A percentile compares a stretch with the other conserved stretches of the same genome.
Conservation (phyloP, 2,888 invertebrate species). For the Phortica magna region DNA sequence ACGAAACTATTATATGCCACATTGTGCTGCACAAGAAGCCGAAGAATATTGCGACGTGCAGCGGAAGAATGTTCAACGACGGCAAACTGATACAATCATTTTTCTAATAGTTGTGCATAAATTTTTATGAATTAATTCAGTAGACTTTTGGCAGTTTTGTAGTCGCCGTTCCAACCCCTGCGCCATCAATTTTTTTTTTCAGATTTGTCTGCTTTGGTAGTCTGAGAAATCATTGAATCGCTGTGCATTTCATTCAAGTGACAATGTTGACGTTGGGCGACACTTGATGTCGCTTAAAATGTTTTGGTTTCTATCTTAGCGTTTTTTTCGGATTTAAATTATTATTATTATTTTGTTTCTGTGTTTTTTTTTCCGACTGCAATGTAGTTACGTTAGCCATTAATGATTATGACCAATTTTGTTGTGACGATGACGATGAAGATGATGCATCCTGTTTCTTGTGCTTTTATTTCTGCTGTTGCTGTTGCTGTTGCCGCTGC, state of each 20-base stretch:
- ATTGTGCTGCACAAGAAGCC: background rate
- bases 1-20: background rate
- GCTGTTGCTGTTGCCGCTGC: slow-evolving; percentile 15
- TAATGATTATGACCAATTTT: too few species aligned
- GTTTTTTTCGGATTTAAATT: slow-evolving; percentile 25
- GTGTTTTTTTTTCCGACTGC: background rate
- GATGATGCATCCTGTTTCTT: background rate
- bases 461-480: background rate
- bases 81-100: slow-evolving; percentile 48
- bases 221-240: background rate
- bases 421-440: too few species aligned
- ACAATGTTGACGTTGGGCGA: slow-evolving; percentile 45
- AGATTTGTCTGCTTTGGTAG: too few species aligned
- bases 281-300: slow-evolving; percentile 14
- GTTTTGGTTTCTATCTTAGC: slow-evolving; percentile 16
- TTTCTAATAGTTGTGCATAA: slow-evolving; percentile 61
- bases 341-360: background rate
- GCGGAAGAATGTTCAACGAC: background rate
- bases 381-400: too few species aligned
- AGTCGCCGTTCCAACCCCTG: slow-evolving; percentile 34
- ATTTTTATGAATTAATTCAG: slow-evolving; percentile 76
- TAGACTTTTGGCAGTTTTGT: slow-evolving; percentile 65
- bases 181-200: too few species aligned
- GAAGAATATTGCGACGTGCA: background rate
- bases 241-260: slow-evolving; percentile 62